Percentiles rank a stretch among this genome's conserved stretches.
phyloP scores from a whole-genome alignment of 2,888 invertebrate genomes.

The Harpalus rubripes region DNA sequence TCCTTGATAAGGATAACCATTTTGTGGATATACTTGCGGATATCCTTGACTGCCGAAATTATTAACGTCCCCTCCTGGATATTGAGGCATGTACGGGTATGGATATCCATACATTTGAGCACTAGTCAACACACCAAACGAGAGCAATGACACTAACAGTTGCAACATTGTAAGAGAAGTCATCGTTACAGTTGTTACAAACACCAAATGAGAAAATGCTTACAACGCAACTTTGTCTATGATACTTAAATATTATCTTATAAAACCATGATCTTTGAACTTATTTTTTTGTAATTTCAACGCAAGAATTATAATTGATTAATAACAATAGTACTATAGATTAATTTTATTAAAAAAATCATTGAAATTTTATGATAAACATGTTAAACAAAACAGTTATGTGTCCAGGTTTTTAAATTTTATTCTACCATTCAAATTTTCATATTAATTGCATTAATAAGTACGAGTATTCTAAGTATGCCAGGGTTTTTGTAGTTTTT shows the following conservation, averaged over 20 bases:
- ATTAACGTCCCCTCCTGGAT: conserved; percentile 3
- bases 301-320: conserved; percentile 13
- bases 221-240: conserved; percentile 11
- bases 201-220: conserved; percentile 16
- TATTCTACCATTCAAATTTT: too few relatives aligned
- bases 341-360: neutral
- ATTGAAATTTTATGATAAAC: neutral
- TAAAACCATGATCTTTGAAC: conserved; percentile 46
- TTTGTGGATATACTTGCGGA: conserved; percentile 18
- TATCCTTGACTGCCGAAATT: conserved; percentile 19
- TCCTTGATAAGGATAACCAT: conserved; percentile 18
- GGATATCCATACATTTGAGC: conserved; percentile 47
- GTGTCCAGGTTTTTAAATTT: too few relatives aligned
- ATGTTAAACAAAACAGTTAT: neutral
- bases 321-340: neutral
- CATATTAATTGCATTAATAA: too few relatives aligned
- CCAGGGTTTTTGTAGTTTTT: neutral
- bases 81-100: conserved; percentile 22
- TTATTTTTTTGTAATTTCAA: conserved; percentile 39
- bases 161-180: neutral
- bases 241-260: conserved; percentile 58
- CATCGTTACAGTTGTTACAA: conserved; percentile 15
- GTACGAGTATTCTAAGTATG: too few relatives aligned
- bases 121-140: conserved; percentile 13
- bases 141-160: conserved; percentile 36